Percentiles rank a stretch among this genome's conserved stretches.
phyloP scores from a whole-genome alignment of 2,888 invertebrate genomes.

The Hirtodrosophila duncani region DNA sequence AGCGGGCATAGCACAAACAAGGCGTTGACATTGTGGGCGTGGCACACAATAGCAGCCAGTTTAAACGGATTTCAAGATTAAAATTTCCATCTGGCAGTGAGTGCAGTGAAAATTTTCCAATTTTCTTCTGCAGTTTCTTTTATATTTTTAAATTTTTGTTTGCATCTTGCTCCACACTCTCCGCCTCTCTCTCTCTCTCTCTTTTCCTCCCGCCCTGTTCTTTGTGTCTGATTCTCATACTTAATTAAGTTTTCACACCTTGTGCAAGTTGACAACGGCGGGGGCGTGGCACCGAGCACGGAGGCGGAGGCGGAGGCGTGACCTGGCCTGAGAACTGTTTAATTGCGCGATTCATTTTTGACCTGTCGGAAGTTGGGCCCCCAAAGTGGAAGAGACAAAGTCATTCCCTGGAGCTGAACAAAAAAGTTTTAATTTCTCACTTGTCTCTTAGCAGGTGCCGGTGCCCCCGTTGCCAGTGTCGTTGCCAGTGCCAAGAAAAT shows the following conservation, averaged over 20 bases:
- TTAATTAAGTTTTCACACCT: slow-evolving; percentile 63
- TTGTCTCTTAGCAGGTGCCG: slow-evolving; percentile 53
- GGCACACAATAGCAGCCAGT: no score
- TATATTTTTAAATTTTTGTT: slow-evolving; percentile 6
- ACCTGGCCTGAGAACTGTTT: slow-evolving; percentile 51
- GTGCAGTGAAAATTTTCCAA: slow-evolving; percentile 6
- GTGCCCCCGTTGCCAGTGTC: no score
- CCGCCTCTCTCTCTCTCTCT: no score
- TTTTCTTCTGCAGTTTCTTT: no score
- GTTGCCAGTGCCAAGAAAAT: background rate
- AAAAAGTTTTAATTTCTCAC: slow-evolving; percentile 66
- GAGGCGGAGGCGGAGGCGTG: slow-evolving; percentile 25
- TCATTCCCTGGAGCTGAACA: slow-evolving; percentile 3
- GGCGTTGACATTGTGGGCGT: no score
- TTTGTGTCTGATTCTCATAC: slow-evolving; percentile 27
- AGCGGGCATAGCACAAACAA: no score
- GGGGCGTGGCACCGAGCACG: slow-evolving; percentile 8
- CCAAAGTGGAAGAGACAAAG: background rate
- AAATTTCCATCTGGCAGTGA: no score
- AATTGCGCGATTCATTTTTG: slow-evolving; percentile 73
- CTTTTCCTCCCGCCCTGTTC: slow-evolving; percentile 6
- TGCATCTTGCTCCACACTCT: no score
- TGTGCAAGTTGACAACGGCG: slow-evolving; percentile 8
- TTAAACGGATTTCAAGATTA: no score
- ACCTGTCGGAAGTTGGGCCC: slow-evolving; percentile 50